phyloP scores from a whole-genome alignment of 2,888 invertebrate genomes.

The Lithophane socia region DNA sequence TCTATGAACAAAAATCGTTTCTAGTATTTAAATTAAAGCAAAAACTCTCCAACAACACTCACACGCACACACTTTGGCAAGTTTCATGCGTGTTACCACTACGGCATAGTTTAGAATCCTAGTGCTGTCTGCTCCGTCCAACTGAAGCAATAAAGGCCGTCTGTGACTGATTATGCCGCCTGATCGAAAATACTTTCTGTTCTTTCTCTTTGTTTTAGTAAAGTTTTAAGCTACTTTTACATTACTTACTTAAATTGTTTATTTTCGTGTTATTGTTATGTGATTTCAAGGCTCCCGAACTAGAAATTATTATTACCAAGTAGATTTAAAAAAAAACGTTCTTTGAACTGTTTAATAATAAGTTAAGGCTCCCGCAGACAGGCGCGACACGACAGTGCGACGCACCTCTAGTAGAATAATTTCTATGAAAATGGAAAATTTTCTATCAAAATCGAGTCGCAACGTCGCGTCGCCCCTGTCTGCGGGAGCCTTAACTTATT shows the following conservation, averaged over 20 bases:
- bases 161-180: background rate
- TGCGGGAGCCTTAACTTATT: too few species aligned
- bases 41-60: too few species aligned
- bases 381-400: too few species aligned
- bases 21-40: background rate
- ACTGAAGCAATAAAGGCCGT: background rate
- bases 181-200: conserved; percentile 16
- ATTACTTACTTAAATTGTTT: background rate
- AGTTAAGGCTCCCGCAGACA: too few species aligned
- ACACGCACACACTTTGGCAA: background rate
- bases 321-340: too few species aligned
- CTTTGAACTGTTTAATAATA: too few species aligned
- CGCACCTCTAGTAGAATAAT: too few species aligned
- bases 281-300: too few species aligned
- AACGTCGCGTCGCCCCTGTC: too few species aligned
- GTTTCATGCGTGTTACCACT: background rate
- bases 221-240: background rate
- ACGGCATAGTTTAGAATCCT: background rate
- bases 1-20: background rate
- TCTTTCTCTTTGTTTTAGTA: background rate
- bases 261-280: background rate
- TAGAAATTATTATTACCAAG: too few species aligned
- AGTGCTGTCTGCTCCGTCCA: conserved; percentile 5
- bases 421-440: too few species aligned
- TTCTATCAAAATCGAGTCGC: too few species aligned